These are phyloP conservation scores for Alaudala cheleensis DNA, from an alignment of 2,113 vertebrate species.

Conservation along the genomic window DNA sequence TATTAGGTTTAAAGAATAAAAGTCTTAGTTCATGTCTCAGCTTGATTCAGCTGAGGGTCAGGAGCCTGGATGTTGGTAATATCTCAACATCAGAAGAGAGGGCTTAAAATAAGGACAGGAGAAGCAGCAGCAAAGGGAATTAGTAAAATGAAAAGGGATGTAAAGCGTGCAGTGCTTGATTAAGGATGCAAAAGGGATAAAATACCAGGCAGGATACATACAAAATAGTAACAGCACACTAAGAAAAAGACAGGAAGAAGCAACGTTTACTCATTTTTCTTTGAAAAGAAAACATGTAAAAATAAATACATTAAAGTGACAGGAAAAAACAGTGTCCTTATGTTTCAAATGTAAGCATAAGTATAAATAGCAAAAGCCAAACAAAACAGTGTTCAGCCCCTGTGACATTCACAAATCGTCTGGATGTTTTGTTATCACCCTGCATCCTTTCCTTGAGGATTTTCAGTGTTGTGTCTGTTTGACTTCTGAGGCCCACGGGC, in stretches of 20 bases:
- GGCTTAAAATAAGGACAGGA: background rate
- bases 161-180: background rate
- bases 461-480: constrained; percentile 19
- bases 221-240: background rate
- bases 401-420: background rate
- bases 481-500: background rate
- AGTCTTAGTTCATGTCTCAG: background rate
- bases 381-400: constrained; percentile 23
- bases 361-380: constrained; percentile 63
- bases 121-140: background rate
- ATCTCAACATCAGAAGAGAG: background rate
- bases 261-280: constrained; percentile 4
- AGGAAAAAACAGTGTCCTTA: constrained; percentile 51
- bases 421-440: background rate
- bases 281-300: constrained; percentile 37
- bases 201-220: constrained; percentile 22
- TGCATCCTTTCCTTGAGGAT: constrained; percentile 28
- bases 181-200: background rate
- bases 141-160: background rate
- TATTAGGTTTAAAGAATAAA: background rate
- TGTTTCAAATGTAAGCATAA: constrained; percentile 33
- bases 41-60: constrained; percentile 23
- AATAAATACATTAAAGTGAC: constrained; percentile 46
- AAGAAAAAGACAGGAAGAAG: constrained; percentile 38
- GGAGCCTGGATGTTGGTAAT: background rate